Percentiles rank a stretch among this genome's conserved stretches.
Evolutionary conservation across 2,888 invertebrate species (phyloP).

Genomic region (Acronicta aceris): DNA sequence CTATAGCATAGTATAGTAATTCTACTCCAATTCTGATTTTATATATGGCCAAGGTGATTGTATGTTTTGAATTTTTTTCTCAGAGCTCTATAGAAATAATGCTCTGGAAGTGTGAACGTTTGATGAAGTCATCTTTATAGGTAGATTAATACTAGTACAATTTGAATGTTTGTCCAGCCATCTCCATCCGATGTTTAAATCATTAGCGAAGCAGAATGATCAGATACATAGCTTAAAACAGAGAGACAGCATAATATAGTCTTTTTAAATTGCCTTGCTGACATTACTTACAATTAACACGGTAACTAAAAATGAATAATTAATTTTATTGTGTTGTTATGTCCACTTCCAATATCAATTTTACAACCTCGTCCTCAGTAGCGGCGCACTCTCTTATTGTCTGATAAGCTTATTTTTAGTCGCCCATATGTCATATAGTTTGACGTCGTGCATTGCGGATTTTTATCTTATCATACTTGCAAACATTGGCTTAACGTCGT

Average conservation of each 20-base stretch:
- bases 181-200: not conserved
- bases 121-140: too few relatives aligned
- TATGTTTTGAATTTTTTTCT: conserved; percentile 21
- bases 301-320: conserved; percentile 11
- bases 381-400: conserved; percentile 28
- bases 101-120: not conserved
- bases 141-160: too few relatives aligned
- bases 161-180: too few relatives aligned
- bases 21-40: conserved; percentile 31
- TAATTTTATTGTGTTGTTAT: conserved; percentile 17
- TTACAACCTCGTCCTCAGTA: conserved; percentile 36
- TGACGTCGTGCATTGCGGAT: conserved; percentile 60
- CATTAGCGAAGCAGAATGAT: not conserved
- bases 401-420: conserved; percentile 62
- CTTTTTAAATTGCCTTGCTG: too few relatives aligned
- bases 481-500: conserved; percentile 50
- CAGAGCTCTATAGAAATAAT: not conserved
- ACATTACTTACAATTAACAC: not conserved
- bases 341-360: conserved; percentile 26
- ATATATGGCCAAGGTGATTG: conserved; percentile 19
- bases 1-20: conserved; percentile 10
- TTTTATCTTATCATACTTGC: conserved; percentile 67
- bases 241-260: too few relatives aligned
- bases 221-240: not conserved
- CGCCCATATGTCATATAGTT: conserved; percentile 45